A percentile compares a stretch with the other conserved stretches of the same genome.
These are phyloP conservation scores for Accipiter virgatus DNA, from an alignment of 2,113 vertebrate species.

Conservation along the genomic window DNA sequence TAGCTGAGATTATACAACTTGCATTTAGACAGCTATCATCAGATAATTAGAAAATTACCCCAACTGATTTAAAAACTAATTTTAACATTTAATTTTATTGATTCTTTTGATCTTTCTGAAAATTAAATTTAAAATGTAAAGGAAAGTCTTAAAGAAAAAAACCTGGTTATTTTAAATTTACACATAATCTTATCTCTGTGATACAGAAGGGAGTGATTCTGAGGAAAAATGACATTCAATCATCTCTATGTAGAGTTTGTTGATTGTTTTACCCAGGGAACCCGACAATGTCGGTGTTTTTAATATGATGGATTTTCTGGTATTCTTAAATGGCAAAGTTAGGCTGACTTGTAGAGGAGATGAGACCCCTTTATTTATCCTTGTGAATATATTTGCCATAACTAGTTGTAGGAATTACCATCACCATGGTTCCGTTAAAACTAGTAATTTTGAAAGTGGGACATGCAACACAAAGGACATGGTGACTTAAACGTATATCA, in stretches of 20 bases:
- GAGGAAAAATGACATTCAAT: background rate
- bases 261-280: background rate
- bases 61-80: background rate
- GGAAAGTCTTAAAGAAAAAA: background rate
- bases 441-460: background rate
- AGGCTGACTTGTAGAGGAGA: background rate
- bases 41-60: background rate
- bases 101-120: background rate
- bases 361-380: background rate
- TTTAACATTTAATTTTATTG: background rate
- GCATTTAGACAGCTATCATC: background rate
- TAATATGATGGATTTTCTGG: background rate
- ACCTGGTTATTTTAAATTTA: background rate
- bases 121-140: background rate
- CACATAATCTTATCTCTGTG: background rate
- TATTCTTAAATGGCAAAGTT: background rate
- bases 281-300: background rate
- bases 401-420: background rate
- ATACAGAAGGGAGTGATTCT: background rate
- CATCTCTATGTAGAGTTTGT: background rate
- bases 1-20: background rate
- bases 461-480: background rate
- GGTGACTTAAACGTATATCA: background rate
- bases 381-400: background rate
- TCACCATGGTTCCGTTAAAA: background rate